A percentile compares a stretch with the other conserved stretches of the same genome.
Conservation (phyloP, 2,888 invertebrate genomes). For the Pantelozetes paolii region DNA sequence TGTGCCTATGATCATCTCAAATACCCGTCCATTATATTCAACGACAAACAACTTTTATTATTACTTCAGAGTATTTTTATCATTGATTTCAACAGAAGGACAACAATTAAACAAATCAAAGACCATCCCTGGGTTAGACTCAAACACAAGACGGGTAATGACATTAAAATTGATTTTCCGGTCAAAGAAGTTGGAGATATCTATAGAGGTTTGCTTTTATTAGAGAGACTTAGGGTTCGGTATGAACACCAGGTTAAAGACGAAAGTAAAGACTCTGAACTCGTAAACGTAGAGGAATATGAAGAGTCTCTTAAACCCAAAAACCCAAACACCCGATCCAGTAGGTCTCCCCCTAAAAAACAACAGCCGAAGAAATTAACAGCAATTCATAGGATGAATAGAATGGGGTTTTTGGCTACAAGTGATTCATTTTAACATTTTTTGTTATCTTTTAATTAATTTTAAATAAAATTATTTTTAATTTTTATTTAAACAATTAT, state of each 20-base stretch:
- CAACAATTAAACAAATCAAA: slow-evolving; percentile 4
- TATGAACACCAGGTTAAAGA: not conserved
- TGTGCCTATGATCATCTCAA: not conserved
- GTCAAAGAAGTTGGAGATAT: not conserved
- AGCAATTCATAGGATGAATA: too few species aligned
- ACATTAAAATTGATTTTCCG: not conserved
- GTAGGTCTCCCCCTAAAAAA: not conserved
- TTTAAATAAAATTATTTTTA: too few species aligned
- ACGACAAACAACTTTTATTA: not conserved
- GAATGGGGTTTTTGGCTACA: too few species aligned
- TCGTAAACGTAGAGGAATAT: not conserved
- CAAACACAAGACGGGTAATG: not conserved
- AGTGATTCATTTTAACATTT: too few species aligned
- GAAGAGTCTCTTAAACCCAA: slow-evolving; percentile 4
- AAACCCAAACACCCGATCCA: not conserved
- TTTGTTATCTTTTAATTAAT: too few species aligned
- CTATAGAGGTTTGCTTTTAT: slow-evolving; percentile 14
- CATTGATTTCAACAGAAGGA: not conserved
- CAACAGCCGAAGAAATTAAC: too few species aligned
- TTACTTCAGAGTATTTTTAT: slow-evolving; percentile 1
- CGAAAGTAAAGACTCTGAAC: not conserved
- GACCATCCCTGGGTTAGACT: not conserved
- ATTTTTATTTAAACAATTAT: too few species aligned
- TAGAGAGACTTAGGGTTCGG: slow-evolving; percentile 11
- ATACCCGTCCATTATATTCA: not conserved